Percentiles rank a stretch among this genome's conserved stretches.
phyloP scores from a whole-genome alignment of 2,113 vertebrate species.

The Laticauda colubrina region DNA sequence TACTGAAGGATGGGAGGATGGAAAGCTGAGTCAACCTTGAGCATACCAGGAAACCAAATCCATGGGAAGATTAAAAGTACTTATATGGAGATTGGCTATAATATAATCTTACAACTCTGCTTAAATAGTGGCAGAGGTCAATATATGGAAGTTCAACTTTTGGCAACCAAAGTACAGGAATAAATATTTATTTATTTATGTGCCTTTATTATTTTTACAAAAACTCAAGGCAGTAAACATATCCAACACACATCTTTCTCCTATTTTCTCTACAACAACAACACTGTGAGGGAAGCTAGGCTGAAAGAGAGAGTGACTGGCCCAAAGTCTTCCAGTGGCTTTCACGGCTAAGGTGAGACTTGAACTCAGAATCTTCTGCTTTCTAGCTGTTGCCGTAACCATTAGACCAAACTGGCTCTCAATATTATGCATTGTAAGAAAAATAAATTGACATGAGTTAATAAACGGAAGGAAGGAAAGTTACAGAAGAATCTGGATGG shows the following conservation, averaged over 20 bases:
- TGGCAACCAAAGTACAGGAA: not conserved
- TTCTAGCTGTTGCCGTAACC: not conserved
- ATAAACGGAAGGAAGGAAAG: not conserved
- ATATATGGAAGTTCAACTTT: not conserved
- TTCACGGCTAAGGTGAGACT: not conserved
- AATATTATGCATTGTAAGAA: not conserved
- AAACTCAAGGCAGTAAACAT: not conserved
- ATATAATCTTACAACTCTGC: not conserved
- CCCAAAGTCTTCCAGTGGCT: no score
- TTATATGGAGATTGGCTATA: not conserved
- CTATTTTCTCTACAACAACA: not conserved
- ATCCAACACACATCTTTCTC: not conserved
- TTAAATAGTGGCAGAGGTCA: not conserved
- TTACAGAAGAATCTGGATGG: not conserved
- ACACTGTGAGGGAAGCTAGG: no score
- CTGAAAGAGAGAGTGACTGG: no score
- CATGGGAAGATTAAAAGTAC: not conserved
- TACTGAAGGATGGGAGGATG: not conserved
- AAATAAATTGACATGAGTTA: not conserved
- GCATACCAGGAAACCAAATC: not conserved
- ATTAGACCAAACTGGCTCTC: not conserved
- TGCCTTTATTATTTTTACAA: not conserved
- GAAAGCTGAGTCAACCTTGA: not conserved
- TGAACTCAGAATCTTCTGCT: not conserved
- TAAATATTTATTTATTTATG: not conserved